Base-by-base conservation (phyloP, 2,888 invertebrate genomes). In the Caenorhabditis afra region DNA sequence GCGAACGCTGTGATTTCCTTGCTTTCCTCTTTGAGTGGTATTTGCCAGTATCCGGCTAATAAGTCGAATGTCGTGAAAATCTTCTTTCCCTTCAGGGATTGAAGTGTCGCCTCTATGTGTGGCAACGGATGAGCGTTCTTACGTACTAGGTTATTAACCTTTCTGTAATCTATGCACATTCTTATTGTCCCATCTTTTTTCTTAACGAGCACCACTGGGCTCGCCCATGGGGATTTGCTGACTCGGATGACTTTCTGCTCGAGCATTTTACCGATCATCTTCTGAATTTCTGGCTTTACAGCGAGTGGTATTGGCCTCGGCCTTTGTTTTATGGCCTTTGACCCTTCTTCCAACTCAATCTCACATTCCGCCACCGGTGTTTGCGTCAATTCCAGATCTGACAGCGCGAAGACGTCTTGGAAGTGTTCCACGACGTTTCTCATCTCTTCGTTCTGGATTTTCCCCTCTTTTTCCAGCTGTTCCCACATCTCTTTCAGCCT, bases 1-100 rank as follows among this genome's bases (percentile, higher is more conserved):
- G 80, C 35, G 55, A 89, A 87, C 11, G 86, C 87, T 4, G 87
- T 84, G 29, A 84, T 86, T 10, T 66, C 62, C 20, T 64, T 76
- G 0, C 77, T 65, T 0, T 80, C 66, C 45, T 81, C 74, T 0
- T 45, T 55, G 44, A 89, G 39, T 11, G 23, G 41, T 0, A 86
- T 66, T 23, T 88, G 86, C 82, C 85, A 86, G 66, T 79, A 87
- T 0, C 85, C 87, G 7, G 78, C 59, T 8, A 66, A 22, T 23
- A 85, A 22, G 59, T 87, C 87, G 12, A 87, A 35, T 0, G 70
- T 73, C 1, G 79, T 65, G 55, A n/a, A n/a, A n/a, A n/a, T n/a
- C n/a, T n/a, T n/a, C n/a, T n/a, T n/a, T n/a, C n/a, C n/a, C n/a
- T n/a, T n/a, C n/a, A n/a, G n/a, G n/a, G n/a, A n/a, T n/a, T n/a